These are phyloP conservation scores for Corythoichthys haematopterus DNA, from an alignment of 2,113 vertebrate genomes.

Conservation along the genomic window DNA sequence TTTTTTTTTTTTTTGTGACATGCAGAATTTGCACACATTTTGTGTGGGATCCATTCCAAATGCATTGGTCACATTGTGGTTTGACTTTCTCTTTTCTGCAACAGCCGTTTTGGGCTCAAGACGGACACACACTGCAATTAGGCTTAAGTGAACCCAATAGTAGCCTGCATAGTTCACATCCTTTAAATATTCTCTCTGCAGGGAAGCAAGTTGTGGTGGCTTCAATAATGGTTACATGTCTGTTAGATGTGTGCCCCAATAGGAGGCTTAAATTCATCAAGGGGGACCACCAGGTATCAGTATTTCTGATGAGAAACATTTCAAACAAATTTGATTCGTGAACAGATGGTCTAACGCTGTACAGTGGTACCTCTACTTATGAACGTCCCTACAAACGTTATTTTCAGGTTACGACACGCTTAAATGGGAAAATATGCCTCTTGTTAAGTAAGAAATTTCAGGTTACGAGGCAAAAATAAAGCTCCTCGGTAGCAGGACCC, in stretches of 20 bases:
- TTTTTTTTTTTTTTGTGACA: background rate
- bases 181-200: conserved; percentile 5
- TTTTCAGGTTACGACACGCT: too few relatives aligned
- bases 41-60: background rate
- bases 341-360: too few relatives aligned
- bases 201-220: conserved; percentile 38
- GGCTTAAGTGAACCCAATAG: conserved; percentile 47
- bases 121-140: conserved; percentile 30
- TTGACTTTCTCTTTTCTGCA: conserved; percentile 25
- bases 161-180: conserved; percentile 36
- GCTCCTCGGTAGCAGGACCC: too few relatives aligned
- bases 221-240: conserved; percentile 34
- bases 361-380: too few relatives aligned
- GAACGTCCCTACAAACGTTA: too few relatives aligned
- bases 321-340: background rate
- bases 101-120: conserved; percentile 23
- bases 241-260: conserved; percentile 13
- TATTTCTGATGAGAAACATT: conserved; percentile 45
- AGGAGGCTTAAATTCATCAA: conserved; percentile 28
- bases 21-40: background rate
- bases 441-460: too few relatives aligned
- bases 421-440: too few relatives aligned
- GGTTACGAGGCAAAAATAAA: too few relatives aligned
- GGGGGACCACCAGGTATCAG: conserved; percentile 43
- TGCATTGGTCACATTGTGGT: conserved; percentile 16